A percentile compares a stretch with the other conserved stretches of the same genome.
phyloP scores from a whole-genome alignment of 2,888 invertebrate species.

The Girardia tigrina region DNA sequence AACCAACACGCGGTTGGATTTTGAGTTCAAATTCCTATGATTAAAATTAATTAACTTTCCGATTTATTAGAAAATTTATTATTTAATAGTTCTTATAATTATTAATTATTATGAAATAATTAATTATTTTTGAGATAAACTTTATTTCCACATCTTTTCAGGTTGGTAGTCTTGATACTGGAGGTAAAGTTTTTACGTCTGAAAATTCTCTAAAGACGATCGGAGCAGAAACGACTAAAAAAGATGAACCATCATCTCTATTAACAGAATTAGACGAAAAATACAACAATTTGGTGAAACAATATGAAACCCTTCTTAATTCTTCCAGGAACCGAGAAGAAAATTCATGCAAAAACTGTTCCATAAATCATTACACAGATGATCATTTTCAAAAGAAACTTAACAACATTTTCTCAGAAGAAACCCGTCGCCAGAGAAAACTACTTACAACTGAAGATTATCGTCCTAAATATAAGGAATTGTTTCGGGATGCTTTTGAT shows the following conservation, averaged over 20 bases:
- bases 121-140: too few species aligned
- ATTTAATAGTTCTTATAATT: too few species aligned
- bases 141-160: too few species aligned
- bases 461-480: constrained; percentile 32
- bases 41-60: too few species aligned
- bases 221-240: constrained; percentile 24
- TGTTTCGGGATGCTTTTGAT: constrained; percentile 32
- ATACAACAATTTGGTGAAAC: constrained; percentile 32
- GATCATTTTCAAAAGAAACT: constrained; percentile 17
- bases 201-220: constrained; percentile 19
- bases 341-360: not conserved
- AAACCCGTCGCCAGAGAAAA: constrained; percentile 34
- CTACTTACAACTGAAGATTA: constrained; percentile 27
- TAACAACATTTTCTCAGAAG: constrained; percentile 26
- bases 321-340: not conserved
- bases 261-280: constrained; percentile 29
- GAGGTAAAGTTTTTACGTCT: constrained; percentile 33
- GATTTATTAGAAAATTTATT: too few species aligned
- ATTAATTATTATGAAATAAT: too few species aligned
- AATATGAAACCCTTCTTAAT: constrained; percentile 27
- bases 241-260: constrained; percentile 1
- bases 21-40: too few species aligned
- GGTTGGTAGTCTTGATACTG: constrained; percentile 26
- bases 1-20: too few species aligned
- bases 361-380: not conserved